phyloP scores from a whole-genome alignment of 2,797 vertebrate genomes.

The Dipus sagitta region DNA sequence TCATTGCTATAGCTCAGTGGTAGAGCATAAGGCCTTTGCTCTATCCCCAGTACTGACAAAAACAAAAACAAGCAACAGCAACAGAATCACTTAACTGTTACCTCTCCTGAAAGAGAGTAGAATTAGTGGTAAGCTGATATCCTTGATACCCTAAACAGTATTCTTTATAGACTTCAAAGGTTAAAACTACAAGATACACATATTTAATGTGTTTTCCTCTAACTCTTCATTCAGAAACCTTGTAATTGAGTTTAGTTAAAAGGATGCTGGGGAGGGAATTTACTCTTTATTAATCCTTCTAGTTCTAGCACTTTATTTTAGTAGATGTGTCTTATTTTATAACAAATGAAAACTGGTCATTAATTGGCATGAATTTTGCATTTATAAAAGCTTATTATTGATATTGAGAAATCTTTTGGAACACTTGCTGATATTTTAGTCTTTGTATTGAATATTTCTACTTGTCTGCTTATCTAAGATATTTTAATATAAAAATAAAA shows the following conservation, averaged over 20 bases:
- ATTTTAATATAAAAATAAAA: constrained; percentile 7
- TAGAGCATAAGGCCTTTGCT: background rate
- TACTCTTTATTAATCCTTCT: background rate
- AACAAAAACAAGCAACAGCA: background rate
- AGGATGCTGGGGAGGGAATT: constrained; percentile 19
- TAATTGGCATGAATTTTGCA: constrained; percentile 24
- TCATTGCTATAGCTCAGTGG: background rate
- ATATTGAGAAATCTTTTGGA: background rate
- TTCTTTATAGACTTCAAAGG: constrained; percentile 33
- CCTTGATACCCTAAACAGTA: constrained; percentile 11
- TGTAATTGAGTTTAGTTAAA: constrained; percentile 41
- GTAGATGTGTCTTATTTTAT: background rate
- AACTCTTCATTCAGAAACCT: background rate
- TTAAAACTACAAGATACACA: constrained; percentile 24
- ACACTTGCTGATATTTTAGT: constrained; percentile 1
- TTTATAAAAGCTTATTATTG: constrained; percentile 56
- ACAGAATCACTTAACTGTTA: background rate
- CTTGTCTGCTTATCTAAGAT: background rate
- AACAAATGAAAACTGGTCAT: constrained; percentile 23
- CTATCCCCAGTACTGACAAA: background rate
- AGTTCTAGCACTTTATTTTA: constrained; percentile 19
- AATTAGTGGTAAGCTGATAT: constrained; percentile 32
- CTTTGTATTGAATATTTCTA: background rate
- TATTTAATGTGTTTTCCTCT: constrained; percentile 1
- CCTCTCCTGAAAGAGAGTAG: background rate